Evolutionary conservation across 1,140 invertebrate species (phyloP).

Genomic region (Trachelipus rathkii): DNA sequence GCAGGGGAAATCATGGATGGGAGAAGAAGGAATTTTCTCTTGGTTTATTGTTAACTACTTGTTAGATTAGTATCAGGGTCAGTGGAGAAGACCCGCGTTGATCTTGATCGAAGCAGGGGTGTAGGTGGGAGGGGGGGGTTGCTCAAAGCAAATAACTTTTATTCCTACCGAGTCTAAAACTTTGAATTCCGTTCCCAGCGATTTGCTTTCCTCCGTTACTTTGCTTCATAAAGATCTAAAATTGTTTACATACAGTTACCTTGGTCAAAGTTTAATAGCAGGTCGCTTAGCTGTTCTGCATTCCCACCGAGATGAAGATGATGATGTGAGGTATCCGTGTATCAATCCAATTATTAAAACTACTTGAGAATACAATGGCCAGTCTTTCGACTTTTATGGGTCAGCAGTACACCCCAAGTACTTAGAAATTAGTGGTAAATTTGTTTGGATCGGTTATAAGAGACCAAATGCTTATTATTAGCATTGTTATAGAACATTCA

Average conservation of each 20-base stretch:
- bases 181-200: constrained; percentile 55
- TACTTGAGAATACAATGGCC: constrained; percentile 60
- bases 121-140: too few relatives aligned
- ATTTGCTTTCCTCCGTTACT: constrained; percentile 62
- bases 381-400: constrained; percentile 53
- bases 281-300: constrained; percentile 66
- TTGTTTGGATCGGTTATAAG: constrained; percentile 52
- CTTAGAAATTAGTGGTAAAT: constrained; percentile 46
- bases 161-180: constrained; percentile 57
- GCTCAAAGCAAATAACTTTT: constrained; percentile 89
- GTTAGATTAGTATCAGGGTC: constrained; percentile 59
- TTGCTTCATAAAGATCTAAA: constrained; percentile 65
- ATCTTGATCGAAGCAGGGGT: constrained; percentile 90
- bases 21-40: constrained; percentile 87
- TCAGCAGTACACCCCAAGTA: constrained; percentile 45
- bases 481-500: constrained; percentile 57
- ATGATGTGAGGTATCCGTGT: constrained; percentile 62
- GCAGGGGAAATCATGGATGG: constrained; percentile 90
- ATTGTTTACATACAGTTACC: constrained; percentile 75
- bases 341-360: constrained; percentile 71
- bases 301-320: constrained; percentile 28
- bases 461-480: constrained; percentile 60
- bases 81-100: constrained; percentile 65
- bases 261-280: constrained; percentile 83
- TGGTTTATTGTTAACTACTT: constrained; percentile 93